Base-by-base conservation (phyloP, 2,113 vertebrate species). In the Pomatostomus ruficeps region DNA sequence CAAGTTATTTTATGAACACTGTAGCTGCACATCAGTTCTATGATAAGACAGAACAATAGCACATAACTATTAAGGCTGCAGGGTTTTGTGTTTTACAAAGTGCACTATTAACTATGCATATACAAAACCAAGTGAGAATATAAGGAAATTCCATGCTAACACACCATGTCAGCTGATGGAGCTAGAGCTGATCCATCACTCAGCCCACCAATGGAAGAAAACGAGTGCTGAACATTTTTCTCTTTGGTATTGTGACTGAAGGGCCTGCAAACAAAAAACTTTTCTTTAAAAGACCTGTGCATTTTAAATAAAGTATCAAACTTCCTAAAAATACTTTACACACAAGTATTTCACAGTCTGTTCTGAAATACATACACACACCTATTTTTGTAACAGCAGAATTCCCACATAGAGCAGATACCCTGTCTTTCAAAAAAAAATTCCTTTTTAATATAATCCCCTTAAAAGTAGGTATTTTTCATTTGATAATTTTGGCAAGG, bases 141-240 rank as follows among this genome's bases (percentile, higher is more conserved):
- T 20, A 80, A 75, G 29, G 36, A 78, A 71, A 83, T 12, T 24
- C 14, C 40, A 3, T 12, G 63, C 93, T 93, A 95, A 97, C 96
- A 68, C 78, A 98, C 98, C 96, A 9, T 65, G 67, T 73, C 72
- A 66, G 61, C n/a, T 71, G 96, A 89, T 48, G 79, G 43, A 66
- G 65, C 48, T 42, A 70, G 22, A 91, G 51, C 21, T 84, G 66
- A 82, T 57, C 59, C 90, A 62, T 36, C 25, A 36, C 40, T 51
- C 74, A 85, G 46, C 48, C 1, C 55, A 87, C 25, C 74, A 78
- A 11, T 48, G 62, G 94, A 89, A 91, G 67, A 79, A 86, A 89
- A 3, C 5, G 23, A 9, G 10, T 26, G 43, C 42, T 91, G 72
- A 81, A 86, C 24, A 29, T 57, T 57, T 26, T 67, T 76, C 61